Evolutionary conservation across 2,888 invertebrate genomes (phyloP), one percentile per base, ranked within the genome.

Genomic region (Rhagonycha lutea): DNA sequence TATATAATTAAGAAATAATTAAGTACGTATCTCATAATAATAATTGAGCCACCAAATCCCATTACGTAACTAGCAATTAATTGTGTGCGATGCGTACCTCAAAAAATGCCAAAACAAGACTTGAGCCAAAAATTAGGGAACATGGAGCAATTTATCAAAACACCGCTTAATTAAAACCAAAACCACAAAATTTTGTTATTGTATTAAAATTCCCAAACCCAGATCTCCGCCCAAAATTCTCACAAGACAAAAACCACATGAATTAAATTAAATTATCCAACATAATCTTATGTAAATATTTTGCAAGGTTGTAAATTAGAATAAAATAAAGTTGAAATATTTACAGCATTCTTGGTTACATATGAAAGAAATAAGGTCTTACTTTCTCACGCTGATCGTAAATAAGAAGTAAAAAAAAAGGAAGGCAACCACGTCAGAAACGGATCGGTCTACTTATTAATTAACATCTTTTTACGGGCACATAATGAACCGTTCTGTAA

Each of bases 331-430:
- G 60, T 61, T 70, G 26, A 70, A 60, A 70, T 70, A 61, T 28
- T 70, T 70, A 26, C 61, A 24, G 69, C 70, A 70, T 70, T 61
- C 62, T 29, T 29, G 23, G 63, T 65, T 65, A 65, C 63, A 65
- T 65, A 65, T 65, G 23, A 65, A 24, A 65, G 26, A 65, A 65
- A 24, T 65, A 18, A 65, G 76, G 72, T 76, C 73, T 72, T 67
- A 67, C 72, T 76, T 76, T 76, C 76, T 76, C 76, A 76, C 76
- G 72, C 76, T 26, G 70, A 72, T 70, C 63, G 65, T 69, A 68
- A 47, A 47, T 47, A 47, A 47, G 47, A 47, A n/a, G n/a, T 32
- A 12, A 32, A 47, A 47, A 47, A 47, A 47, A 47, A 47, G n/a
- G 47, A 47, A 47, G 47, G n/a, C 5, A 47, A 47, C 47, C 69